These are phyloP conservation scores for Macrotus californicus DNA, from an alignment of 2,113 vertebrate species.

Conservation along the genomic window DNA sequence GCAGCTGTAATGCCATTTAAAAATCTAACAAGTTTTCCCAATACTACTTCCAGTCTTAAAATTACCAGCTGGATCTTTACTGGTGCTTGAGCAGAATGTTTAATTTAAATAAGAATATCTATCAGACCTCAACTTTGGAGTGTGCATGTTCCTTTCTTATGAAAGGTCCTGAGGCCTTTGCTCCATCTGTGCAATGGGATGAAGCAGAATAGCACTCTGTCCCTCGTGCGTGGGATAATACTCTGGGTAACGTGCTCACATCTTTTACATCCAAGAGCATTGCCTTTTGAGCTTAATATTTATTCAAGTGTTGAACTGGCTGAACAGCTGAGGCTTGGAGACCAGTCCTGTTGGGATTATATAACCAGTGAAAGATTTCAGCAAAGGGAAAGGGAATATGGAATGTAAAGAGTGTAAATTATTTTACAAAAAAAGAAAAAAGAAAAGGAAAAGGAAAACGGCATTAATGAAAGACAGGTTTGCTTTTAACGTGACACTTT, in stretches of 20 bases:
- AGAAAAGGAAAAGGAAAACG: not conserved
- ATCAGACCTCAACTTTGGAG: not conserved
- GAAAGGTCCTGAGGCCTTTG: not conserved
- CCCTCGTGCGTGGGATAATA: not conserved
- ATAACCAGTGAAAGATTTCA: conserved; percentile 1
- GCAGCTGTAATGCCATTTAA: conserved; percentile 35
- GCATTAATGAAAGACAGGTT: not conserved
- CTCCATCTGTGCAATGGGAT: not conserved
- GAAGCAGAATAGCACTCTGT: not conserved
- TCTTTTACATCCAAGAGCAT: not conserved
- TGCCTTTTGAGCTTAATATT: not conserved
- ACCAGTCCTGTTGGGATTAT: not conserved
- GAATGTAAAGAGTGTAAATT: not conserved
- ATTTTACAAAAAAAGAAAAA: not conserved
- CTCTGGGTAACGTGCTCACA: not conserved
- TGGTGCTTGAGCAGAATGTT: not conserved
- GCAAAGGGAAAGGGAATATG: not conserved
- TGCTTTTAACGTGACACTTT: not conserved
- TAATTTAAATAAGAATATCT: conserved; percentile 16
- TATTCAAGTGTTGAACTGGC: not conserved
- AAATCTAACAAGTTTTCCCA: conserved; percentile 44
- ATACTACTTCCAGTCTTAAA: conserved; percentile 11
- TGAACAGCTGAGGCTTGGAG: not conserved
- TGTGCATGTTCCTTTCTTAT: not conserved
- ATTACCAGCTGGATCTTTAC: conserved; percentile 30